phyloP scores from a whole-genome alignment of 2,797 vertebrate species.

The Sphenopsis melanotis region DNA sequence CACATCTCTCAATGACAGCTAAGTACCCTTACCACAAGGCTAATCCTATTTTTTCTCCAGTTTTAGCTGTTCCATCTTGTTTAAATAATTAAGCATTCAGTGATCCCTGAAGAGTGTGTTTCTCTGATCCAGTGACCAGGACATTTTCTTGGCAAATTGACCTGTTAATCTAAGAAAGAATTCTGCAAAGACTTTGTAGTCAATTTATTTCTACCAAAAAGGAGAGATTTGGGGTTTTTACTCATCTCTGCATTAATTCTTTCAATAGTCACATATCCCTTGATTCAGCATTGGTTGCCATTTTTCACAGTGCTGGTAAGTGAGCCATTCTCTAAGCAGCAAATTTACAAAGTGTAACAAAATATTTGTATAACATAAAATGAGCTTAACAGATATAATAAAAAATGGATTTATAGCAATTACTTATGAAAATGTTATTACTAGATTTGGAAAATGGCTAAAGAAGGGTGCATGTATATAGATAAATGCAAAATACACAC shows the following conservation, averaged over 20 bases:
- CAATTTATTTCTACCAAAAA: not conserved
- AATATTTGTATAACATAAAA: not conserved
- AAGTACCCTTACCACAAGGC: not conserved
- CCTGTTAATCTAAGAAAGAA: not conserved
- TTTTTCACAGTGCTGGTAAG: not conserved
- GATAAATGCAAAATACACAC: not conserved
- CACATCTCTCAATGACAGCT: not conserved
- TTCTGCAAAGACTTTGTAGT: not conserved
- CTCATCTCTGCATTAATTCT: not conserved
- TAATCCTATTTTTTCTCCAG: not conserved
- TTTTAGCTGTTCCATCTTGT: not conserved
- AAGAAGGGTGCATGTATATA: not conserved
- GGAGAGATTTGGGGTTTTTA: not conserved
- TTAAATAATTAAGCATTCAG: conserved; percentile 31
- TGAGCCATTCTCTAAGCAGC: not conserved
- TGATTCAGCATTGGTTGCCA: not conserved
- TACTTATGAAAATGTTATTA: not conserved
- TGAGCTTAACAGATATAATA: not conserved
- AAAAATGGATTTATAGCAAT: not conserved
- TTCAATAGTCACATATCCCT: not conserved
- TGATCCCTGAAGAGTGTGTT: not conserved
- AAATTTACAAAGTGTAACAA: not conserved
- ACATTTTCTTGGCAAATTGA: conserved; percentile 1
- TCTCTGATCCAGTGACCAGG: not conserved
- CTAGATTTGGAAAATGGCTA: not conserved